Conservation (phyloP, 2,113 vertebrate genomes). For the Nycticorax nycticorax region DNA sequence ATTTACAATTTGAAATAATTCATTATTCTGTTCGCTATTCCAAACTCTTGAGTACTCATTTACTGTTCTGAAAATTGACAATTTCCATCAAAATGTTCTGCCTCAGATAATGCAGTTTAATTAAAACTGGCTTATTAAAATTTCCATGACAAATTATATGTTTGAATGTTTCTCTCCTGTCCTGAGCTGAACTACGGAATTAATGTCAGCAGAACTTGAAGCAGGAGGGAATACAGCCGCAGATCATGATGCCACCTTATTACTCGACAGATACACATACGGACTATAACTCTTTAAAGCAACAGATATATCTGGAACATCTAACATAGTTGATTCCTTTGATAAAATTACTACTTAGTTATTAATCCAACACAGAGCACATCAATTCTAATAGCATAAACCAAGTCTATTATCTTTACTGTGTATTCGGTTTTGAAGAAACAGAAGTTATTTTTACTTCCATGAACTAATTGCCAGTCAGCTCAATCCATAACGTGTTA, state of each 20-base stretch:
- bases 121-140: constrained; percentile 19
- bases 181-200: neutral
- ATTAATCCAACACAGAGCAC: neutral
- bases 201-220: neutral
- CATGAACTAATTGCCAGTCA: neutral
- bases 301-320: neutral
- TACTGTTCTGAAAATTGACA: neutral
- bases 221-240: neutral
- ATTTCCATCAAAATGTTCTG: neutral
- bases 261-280: neutral
- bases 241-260: neutral
- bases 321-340: neutral
- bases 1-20: neutral
- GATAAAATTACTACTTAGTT: neutral
- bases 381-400: neutral
- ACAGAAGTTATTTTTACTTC: neutral
- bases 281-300: neutral
- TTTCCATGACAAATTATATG: neutral
- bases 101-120: neutral
- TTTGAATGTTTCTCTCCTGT: neutral
- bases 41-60: neutral
- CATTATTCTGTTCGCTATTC: neutral
- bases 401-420: neutral
- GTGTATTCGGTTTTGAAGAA: neutral
- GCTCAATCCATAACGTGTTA: neutral